Evolutionary conservation across 2,888 invertebrate species (phyloP).

Genomic region (Spisula solida): DNA sequence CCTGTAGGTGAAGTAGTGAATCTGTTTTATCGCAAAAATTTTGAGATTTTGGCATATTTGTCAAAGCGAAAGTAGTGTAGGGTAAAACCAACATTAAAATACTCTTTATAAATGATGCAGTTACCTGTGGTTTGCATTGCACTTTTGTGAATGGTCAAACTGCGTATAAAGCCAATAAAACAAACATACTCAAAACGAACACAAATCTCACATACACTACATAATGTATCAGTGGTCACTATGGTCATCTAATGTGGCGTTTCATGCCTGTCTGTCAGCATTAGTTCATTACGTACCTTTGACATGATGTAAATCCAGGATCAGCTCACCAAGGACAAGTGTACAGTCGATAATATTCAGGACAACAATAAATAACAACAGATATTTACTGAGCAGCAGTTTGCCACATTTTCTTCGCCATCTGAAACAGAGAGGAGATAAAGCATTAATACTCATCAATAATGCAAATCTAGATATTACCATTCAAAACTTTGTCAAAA

Average conservation of each 20-base stretch:
- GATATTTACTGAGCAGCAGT: conserved; percentile 80
- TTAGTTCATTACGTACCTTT: conserved; percentile 73
- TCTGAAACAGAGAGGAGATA: conserved; percentile 69
- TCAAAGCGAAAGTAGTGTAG: too few relatives aligned
- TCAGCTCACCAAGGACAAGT: conserved; percentile 84
- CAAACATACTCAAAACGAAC: too few relatives aligned
- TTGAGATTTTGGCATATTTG: too few relatives aligned
- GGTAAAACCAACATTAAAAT: too few relatives aligned
- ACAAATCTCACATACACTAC: too few relatives aligned
- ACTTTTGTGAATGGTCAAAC: too few relatives aligned
- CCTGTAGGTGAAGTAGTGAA: too few relatives aligned
- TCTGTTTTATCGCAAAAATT: too few relatives aligned
- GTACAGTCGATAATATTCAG: conserved; percentile 82
- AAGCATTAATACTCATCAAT: background rate
- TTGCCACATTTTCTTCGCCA: conserved; percentile 80
- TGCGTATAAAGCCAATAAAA: too few relatives aligned
- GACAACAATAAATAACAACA: conserved; percentile 79
- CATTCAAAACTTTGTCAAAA: conserved; percentile 6
- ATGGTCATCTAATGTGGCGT: conserved; percentile 64
- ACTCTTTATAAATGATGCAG: too few relatives aligned
- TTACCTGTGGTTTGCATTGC: too few relatives aligned
- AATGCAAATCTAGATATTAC: conserved; percentile 14
- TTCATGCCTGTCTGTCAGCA: conserved; percentile 41
- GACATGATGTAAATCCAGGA: conserved; percentile 83
- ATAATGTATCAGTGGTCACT: too few relatives aligned